Percentiles rank a stretch among this genome's conserved stretches.
Conservation (phyloP, 1,140 invertebrate genomes). For the Penaeus japonicus region DNA sequence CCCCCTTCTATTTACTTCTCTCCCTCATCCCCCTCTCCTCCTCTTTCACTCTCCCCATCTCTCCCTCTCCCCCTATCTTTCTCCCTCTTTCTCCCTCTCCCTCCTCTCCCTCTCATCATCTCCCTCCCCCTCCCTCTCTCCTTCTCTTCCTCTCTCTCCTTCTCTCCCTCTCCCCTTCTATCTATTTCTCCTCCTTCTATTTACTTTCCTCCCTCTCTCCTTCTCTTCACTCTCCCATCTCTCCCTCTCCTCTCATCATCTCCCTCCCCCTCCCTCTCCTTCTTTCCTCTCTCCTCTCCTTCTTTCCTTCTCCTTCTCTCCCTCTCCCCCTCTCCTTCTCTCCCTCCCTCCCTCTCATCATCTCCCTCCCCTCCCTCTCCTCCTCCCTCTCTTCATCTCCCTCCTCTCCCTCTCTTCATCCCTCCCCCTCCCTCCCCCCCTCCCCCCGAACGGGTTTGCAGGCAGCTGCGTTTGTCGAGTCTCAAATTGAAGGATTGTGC, state of each 20-base stretch:
- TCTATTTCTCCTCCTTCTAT: background rate
- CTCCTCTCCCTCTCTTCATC: background rate
- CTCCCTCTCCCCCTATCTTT: background rate
- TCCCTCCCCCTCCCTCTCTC: background rate
- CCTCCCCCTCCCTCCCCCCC: background rate
- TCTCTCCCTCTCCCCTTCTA: background rate
- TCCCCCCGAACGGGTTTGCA: too few species aligned
- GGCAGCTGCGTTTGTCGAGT: background rate
- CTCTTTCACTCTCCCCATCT: too few species aligned
- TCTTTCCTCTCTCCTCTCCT: too few species aligned
- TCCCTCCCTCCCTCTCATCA: background rate
- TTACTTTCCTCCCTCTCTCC: background rate
- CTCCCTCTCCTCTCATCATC: background rate
- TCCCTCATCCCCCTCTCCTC: background rate
- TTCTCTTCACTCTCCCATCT: background rate
- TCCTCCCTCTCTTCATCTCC: constrained; percentile 15
- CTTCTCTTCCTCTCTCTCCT: background rate
- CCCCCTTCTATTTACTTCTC: background rate
- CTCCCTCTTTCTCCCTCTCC: background rate
- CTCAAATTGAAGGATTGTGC: too few species aligned
- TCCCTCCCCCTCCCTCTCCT: background rate
- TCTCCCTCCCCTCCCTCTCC: background rate
- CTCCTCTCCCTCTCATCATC: background rate
- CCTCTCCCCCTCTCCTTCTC: background rate
- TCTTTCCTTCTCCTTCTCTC: background rate